Conservation (phyloP, 2,888 invertebrate genomes). For the Diaphora mendica region DNA sequence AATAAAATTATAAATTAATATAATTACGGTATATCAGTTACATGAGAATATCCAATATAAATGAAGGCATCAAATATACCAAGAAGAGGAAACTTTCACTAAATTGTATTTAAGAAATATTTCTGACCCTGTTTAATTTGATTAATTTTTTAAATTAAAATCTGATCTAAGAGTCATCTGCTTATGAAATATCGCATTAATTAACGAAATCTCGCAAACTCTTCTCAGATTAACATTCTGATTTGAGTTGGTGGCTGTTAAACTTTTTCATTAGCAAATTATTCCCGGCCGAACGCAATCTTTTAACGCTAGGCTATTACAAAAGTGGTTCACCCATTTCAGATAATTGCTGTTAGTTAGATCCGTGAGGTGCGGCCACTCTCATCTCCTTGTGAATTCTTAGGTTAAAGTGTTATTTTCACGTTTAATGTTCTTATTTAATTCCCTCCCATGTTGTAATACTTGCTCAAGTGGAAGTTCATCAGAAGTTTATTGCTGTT, state of each 20-base stretch:
- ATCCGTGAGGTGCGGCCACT: slow-evolving; percentile 6
- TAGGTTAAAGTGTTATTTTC: not conserved
- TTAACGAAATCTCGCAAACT: slow-evolving; percentile 26
- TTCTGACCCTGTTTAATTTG: not conserved
- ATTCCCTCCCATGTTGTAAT: too few relatives aligned
- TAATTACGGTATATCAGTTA: too few relatives aligned
- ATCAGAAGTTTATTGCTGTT: too few relatives aligned
- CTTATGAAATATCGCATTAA: slow-evolving; percentile 32
- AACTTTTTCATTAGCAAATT: slow-evolving; percentile 47
- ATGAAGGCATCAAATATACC: not conserved
- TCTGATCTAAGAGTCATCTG: slow-evolving; percentile 20
- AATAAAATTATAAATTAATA: too few relatives aligned
- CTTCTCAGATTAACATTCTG: slow-evolving; percentile 22
- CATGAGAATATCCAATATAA: not conserved
- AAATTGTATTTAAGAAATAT: not conserved
- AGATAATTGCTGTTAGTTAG: slow-evolving; percentile 35
- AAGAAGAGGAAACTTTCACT: not conserved
- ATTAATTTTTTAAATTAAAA: slow-evolving; percentile 3
- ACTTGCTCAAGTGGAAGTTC: too few relatives aligned
- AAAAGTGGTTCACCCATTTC: slow-evolving; percentile 33
- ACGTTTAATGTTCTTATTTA: too few relatives aligned
- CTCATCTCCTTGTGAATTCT: not conserved
- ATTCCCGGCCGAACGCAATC: slow-evolving; percentile 31
- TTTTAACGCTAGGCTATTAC: slow-evolving; percentile 34
- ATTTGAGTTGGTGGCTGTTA: slow-evolving; percentile 28